These are phyloP conservation scores for Manduca sexta DNA, from an alignment of 1,140 invertebrate genomes.

Conservation along the genomic window DNA sequence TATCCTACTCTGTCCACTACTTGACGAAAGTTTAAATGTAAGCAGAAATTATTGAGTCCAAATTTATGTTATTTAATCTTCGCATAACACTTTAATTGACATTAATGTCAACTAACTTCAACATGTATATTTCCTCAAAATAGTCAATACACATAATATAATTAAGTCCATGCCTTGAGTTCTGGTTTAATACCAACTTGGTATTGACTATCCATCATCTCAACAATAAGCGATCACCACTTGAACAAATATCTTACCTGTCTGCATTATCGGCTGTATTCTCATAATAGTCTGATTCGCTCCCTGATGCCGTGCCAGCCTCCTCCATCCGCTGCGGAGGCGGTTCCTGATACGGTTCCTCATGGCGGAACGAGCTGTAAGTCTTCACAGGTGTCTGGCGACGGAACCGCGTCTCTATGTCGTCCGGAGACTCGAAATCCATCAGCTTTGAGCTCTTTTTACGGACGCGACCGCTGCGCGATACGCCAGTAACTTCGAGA, in stretches of 20 bases:
- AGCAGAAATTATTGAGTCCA: too few relatives aligned
- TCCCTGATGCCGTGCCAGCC: slow-evolving; percentile 66
- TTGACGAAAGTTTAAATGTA: too few relatives aligned
- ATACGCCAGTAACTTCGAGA: slow-evolving; percentile 88
- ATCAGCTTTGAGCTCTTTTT: slow-evolving; percentile 96
- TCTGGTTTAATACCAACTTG: too few relatives aligned
- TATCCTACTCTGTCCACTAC: too few relatives aligned
- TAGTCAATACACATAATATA: too few relatives aligned
- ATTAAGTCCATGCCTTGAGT: too few relatives aligned
- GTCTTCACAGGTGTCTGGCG: slow-evolving; percentile 52
- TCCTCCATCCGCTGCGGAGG: slow-evolving; percentile 45
- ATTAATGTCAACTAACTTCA: too few relatives aligned
- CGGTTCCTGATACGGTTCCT: slow-evolving; percentile 31
- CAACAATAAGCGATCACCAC: too few relatives aligned
- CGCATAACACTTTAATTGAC: too few relatives aligned
- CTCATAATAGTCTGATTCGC: slow-evolving; percentile 75
- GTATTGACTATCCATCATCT: too few relatives aligned
- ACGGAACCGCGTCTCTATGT: slow-evolving; percentile 74
- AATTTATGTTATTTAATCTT: too few relatives aligned
- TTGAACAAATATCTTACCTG: slow-evolving; percentile 39
- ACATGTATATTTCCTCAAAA: too few relatives aligned
- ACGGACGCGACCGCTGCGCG: slow-evolving; percentile 88
- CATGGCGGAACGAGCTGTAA: slow-evolving; percentile 28
- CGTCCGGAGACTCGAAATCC: slow-evolving; percentile 93
- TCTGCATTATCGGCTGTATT: slow-evolving; percentile 74